Conservation (phyloP, 2,888 invertebrate genomes). For the Drosophila peninsularis region DNA sequence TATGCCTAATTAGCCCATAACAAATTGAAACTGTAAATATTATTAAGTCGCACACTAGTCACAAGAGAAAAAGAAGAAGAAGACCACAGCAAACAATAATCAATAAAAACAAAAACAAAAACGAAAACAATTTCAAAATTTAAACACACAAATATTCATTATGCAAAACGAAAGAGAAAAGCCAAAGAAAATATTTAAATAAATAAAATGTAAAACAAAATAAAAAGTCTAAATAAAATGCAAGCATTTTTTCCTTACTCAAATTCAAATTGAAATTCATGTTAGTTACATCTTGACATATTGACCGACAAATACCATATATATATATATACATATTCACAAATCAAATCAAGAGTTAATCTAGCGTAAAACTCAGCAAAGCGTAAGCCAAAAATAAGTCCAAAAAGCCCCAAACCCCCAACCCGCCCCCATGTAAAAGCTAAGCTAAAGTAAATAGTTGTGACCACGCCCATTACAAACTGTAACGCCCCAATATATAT, state of each 20-base stretch:
- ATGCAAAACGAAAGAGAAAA: slow-evolving; percentile 54
- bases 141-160: slow-evolving; percentile 53
- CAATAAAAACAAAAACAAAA: slow-evolving; percentile 56
- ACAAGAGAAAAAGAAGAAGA: slow-evolving; percentile 26
- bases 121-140: slow-evolving; percentile 62
- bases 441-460: slow-evolving; percentile 58
- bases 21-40: slow-evolving; percentile 78
- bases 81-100: slow-evolving; percentile 63
- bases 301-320: slow-evolving; percentile 39
- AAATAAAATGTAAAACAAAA: slow-evolving; percentile 45
- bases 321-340: slow-evolving; percentile 26
- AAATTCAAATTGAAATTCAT: slow-evolving; percentile 29
- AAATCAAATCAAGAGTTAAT: slow-evolving; percentile 49
- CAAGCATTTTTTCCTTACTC: slow-evolving; percentile 37
- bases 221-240: slow-evolving; percentile 23
- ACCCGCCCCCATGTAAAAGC: slow-evolving; percentile 44
- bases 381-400: slow-evolving; percentile 71
- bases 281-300: slow-evolving; percentile 50
- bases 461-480: slow-evolving; percentile 26
- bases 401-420: slow-evolving; percentile 1
- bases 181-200: slow-evolving; percentile 74
- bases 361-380: slow-evolving; percentile 73
- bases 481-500: slow-evolving; percentile 11
- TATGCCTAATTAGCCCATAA: slow-evolving; percentile 51
- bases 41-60: slow-evolving; percentile 79